Conservation (phyloP, 1,140 invertebrate species). For the roundworm (Caenorhabditis elegans) region DNA sequence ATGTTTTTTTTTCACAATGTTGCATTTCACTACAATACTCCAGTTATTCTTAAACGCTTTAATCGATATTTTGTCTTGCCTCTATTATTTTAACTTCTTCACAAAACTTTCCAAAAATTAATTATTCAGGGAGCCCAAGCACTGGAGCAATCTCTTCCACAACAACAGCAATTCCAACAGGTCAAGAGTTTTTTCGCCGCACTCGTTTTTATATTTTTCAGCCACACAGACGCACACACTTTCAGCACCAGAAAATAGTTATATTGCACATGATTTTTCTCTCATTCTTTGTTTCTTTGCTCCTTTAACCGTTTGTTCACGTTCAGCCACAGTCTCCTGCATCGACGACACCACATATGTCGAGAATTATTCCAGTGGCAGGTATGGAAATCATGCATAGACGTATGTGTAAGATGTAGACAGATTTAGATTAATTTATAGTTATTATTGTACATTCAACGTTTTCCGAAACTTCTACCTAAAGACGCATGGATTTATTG, state of each 20-base stretch:
- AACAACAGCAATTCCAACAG: not conserved
- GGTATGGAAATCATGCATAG: slow-evolving; percentile 51
- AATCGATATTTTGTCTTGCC: too few species aligned
- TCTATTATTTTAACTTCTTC: too few species aligned
- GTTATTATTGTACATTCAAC: too few species aligned
- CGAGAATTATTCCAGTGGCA: slow-evolving; percentile 47
- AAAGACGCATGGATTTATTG: too few species aligned
- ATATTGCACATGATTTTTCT: not conserved
- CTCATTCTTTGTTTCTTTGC: too few species aligned
- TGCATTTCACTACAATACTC: too few species aligned
- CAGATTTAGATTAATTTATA: not conserved
- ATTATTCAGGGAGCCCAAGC: not conserved
- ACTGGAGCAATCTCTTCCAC: not conserved
- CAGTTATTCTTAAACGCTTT: too few species aligned
- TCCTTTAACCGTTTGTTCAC: not conserved
- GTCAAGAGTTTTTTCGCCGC: not conserved
- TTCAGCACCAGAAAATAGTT: not conserved
- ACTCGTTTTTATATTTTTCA: not conserved
- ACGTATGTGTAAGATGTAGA: slow-evolving; percentile 40
- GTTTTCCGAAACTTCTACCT: too few species aligned
- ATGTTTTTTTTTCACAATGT: too few species aligned
- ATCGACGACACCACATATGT: slow-evolving; percentile 23
- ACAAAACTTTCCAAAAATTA: too few species aligned
- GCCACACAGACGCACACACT: not conserved
- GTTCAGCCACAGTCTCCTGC: slow-evolving; percentile 40